Evolutionary conservation across 2,888 invertebrate genomes (phyloP), one percentile per base, ranked within the genome.

Genomic region (Apeira syringaria): DNA sequence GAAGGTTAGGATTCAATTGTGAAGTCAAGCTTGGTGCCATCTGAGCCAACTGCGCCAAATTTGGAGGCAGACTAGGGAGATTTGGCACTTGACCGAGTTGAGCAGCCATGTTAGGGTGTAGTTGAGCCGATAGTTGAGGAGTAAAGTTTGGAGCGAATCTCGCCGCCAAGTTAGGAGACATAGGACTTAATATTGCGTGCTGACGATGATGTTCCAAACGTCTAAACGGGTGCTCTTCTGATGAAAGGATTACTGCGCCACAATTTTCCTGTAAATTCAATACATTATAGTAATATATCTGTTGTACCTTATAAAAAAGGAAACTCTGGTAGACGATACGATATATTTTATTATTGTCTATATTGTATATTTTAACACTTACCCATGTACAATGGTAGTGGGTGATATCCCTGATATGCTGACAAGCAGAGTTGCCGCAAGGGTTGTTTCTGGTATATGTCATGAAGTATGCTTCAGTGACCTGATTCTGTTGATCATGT

Each of bases 301-400:
- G n/a, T n/a, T n/a, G n/a, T n/a, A n/a, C n/a, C n/a, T n/a, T n/a
- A n/a, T n/a, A n/a, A n/a, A n/a, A n/a, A n/a, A n/a, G n/a, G n/a
- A n/a, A n/a, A n/a, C n/a, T n/a, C n/a, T n/a, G n/a, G n/a, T n/a
- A n/a, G n/a, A n/a, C n/a, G n/a, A n/a, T n/a, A n/a, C n/a, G n/a
- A n/a, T n/a, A n/a, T n/a, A n/a, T n/a, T n/a, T n/a, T n/a, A n/a
- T n/a, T n/a, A n/a, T n/a, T n/a, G n/a, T n/a, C n/a, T 15, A 4
- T 15, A 4, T 15, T 15, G 2, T 2, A 15, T 7, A 20, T 8
- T 1, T 12, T 6, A 36, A 37, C 17, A 53, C 92, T 85, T 86
- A 95, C 95, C 96, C 96, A 96, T 68, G 94, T 95, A 85, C 97
- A 98, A 72, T 98, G 97, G 68, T 94, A 97, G 69, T 97, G 97